These are phyloP conservation scores for Chloroceryle amazona DNA, from an alignment of 2,797 vertebrate species.

Conservation along the genomic window DNA sequence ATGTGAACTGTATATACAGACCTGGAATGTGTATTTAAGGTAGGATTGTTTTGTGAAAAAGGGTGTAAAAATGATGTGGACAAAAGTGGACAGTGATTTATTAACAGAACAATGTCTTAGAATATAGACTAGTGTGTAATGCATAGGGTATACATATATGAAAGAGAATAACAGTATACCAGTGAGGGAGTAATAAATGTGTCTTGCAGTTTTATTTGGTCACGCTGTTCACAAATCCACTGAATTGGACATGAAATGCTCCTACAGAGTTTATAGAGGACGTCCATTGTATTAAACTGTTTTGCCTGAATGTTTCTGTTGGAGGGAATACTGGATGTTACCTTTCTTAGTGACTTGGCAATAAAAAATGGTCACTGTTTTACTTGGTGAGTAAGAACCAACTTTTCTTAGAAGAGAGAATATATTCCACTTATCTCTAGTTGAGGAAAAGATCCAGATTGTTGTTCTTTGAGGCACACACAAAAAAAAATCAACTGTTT, in stretches of 20 bases:
- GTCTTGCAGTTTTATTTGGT: not conserved
- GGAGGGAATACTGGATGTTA: not conserved
- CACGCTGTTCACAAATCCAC: not conserved
- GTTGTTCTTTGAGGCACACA: not conserved
- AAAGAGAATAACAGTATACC: not conserved
- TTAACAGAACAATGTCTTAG: not conserved
- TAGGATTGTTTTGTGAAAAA: not conserved
- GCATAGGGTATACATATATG: not conserved
- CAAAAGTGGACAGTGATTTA: not conserved
- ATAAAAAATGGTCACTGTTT: not conserved
- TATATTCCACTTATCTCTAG: not conserved
- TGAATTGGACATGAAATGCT: accelerated
- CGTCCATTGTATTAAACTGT: not conserved
- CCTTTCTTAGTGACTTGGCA: not conserved
- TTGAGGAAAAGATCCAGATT: not conserved
- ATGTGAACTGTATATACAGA: not conserved
- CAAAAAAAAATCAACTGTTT: not conserved
- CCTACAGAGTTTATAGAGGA: not conserved
- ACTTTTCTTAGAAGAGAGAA: not conserved
- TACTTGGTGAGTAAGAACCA: not conserved
- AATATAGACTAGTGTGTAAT: not conserved
- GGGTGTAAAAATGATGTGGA: not conserved
- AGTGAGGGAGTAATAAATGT: not conserved
- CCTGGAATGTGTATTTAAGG: not conserved
- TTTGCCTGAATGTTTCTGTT: not conserved